Conservation (phyloP, 2,113 vertebrate species). For the Atractosteus spatula region DNA sequence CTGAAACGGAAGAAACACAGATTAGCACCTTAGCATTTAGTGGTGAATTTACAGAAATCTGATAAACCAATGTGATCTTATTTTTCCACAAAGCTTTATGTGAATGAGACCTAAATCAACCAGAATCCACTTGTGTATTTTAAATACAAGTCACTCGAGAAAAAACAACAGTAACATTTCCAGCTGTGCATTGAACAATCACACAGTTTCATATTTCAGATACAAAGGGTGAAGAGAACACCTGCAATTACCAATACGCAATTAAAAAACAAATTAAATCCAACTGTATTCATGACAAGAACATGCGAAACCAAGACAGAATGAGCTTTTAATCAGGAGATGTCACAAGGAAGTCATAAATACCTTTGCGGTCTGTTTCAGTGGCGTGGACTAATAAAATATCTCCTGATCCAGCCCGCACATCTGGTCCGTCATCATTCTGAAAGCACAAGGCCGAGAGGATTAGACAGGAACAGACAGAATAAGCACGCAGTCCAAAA, state of each 20-base stretch:
- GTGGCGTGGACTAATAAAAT: constrained; percentile 95
- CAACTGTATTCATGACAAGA: not conserved
- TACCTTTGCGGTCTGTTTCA: constrained; percentile 96
- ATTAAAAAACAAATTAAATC: not conserved
- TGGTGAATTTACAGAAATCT: too few species aligned
- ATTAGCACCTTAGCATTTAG: not conserved
- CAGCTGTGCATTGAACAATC: too few species aligned
- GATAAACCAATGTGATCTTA: too few species aligned
- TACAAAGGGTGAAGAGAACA: too few species aligned
- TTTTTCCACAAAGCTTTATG: too few species aligned
- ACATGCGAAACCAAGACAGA: not conserved
- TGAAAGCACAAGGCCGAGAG: constrained; percentile 41
- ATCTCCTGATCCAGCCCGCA: constrained; percentile 92
- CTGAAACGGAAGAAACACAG: constrained; percentile 49
- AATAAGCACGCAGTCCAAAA: constrained; percentile 1
- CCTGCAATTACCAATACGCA: not conserved
- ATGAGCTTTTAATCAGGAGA: not conserved
- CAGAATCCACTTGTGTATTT: too few species aligned
- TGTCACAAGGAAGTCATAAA: not conserved
- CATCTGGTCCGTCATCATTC: constrained; percentile 94
- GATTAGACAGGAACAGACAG: constrained; percentile 27
- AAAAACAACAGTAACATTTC: too few species aligned
- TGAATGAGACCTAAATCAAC: too few species aligned
- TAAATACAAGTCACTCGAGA: too few species aligned
- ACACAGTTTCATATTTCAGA: too few species aligned